Evolutionary conservation across 2,888 invertebrate species (phyloP).

Genomic region (Agonum fuliginosum): DNA sequence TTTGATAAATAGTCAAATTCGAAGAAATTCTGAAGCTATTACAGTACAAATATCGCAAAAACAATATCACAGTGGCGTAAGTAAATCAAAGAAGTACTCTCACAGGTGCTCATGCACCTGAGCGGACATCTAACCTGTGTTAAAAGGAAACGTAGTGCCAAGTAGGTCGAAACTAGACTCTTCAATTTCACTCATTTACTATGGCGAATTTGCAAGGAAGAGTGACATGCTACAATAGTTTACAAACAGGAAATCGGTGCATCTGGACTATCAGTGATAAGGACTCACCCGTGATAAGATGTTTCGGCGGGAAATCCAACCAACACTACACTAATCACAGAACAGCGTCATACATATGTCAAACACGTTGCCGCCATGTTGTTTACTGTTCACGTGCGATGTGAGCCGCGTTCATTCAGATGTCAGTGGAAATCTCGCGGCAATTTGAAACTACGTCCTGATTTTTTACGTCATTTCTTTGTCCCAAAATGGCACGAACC

Average conservation of each 20-base stretch:
- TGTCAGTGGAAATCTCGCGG: slow-evolving; percentile 32
- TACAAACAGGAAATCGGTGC: not conserved
- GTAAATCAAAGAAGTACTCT: slow-evolving; percentile 44
- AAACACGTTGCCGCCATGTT: slow-evolving; percentile 55
- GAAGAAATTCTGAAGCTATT: too few species aligned
- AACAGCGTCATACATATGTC: slow-evolving; percentile 58
- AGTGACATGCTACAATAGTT: not conserved
- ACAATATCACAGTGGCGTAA: not conserved
- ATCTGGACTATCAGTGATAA: slow-evolving; percentile 14
- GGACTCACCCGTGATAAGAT: slow-evolving; percentile 52
- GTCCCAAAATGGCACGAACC: too few species aligned
- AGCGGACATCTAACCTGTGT: slow-evolving; percentile 19
- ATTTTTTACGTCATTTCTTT: too few species aligned
- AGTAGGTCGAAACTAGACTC: slow-evolving; percentile 60
- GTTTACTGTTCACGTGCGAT: slow-evolving; percentile 58
- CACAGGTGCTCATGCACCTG: slow-evolving; percentile 56
- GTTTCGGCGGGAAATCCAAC: slow-evolving; percentile 56
- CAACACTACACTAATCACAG: slow-evolving; percentile 49
- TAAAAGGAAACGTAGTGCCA: slow-evolving; percentile 38
- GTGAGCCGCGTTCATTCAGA: slow-evolving; percentile 46
- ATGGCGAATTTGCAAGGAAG: slow-evolving; percentile 8
- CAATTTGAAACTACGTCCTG: slow-evolving; percentile 5
- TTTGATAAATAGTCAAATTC: too few species aligned
- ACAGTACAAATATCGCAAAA: too few species aligned
- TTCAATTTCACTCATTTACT: slow-evolving; percentile 28